Conservation (phyloP, 2,113 vertebrate species). For the Bubo blakistoni region DNA sequence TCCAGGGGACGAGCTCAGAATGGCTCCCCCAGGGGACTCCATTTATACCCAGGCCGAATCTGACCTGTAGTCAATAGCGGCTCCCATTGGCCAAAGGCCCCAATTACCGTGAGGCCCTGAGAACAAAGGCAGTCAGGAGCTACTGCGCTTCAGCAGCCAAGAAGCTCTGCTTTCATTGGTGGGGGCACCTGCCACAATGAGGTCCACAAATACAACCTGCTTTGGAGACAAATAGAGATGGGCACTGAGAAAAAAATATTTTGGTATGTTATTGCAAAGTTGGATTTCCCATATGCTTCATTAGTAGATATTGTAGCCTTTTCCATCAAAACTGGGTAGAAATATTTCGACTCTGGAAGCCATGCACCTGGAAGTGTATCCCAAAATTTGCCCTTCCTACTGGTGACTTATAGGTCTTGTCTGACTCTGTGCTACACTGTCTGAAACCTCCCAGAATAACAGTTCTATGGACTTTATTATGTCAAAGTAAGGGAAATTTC, state of each 20-base stretch:
- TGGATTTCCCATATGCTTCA: neutral
- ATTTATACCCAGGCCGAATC: too few species aligned
- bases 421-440: neutral
- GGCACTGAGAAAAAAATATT: neutral
- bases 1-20: too few species aligned
- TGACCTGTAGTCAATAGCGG: too few species aligned
- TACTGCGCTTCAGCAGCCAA: too few species aligned
- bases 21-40: too few species aligned
- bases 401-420: neutral
- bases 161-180: too few species aligned
- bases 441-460: neutral
- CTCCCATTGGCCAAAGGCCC: too few species aligned
- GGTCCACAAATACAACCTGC: neutral
- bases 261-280: neutral
- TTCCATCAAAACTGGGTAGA: neutral
- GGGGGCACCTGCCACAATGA: neutral
- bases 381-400: neutral
- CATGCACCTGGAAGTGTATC: neutral
- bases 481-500: neutral
- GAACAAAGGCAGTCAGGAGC: too few species aligned
- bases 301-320: neutral
- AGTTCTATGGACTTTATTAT: neutral
- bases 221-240: neutral
- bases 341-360: neutral
- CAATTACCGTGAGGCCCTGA: too few species aligned